Evolutionary conservation across 2,888 invertebrate species (phyloP).

Genomic region (Heliconius sara): DNA sequence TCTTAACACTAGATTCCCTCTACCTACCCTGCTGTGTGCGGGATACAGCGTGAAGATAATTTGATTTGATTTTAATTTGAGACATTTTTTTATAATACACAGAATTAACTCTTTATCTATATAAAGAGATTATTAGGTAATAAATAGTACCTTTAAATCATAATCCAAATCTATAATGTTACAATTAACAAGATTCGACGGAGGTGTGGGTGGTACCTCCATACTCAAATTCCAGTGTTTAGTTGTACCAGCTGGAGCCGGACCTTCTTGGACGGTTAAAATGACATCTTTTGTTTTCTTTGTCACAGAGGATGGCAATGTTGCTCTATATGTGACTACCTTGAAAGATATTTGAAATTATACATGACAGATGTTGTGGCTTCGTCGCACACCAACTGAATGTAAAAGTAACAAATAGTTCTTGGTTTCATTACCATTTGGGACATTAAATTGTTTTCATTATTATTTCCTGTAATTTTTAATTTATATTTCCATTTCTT

Average conservation of each 20-base stretch:
- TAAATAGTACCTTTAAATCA: slow-evolving; percentile 84
- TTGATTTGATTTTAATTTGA: too few species aligned
- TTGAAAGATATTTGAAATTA: slow-evolving; percentile 50
- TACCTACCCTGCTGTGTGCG: too few species aligned
- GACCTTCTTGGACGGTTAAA: slow-evolving; percentile 86
- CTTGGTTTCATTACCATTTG: background rate
- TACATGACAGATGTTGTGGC: background rate
- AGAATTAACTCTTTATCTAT: too few species aligned
- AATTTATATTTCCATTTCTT: too few species aligned
- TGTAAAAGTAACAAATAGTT: background rate
- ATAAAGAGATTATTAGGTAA: too few species aligned
- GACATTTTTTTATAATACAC: too few species aligned
- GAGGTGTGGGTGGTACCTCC: slow-evolving; percentile 89
- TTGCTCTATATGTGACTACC: slow-evolving; percentile 86
- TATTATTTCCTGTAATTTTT: too few species aligned
- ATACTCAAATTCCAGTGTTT: slow-evolving; percentile 86
- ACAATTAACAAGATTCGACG: slow-evolving; percentile 90
- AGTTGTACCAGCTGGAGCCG: slow-evolving; percentile 84
- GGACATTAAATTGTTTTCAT: too few species aligned
- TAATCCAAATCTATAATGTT: slow-evolving; percentile 90
- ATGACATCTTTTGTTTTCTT: slow-evolving; percentile 85
- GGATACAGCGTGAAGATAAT: too few species aligned
- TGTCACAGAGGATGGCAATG: slow-evolving; percentile 84
- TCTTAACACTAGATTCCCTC: too few species aligned
- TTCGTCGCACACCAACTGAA: background rate